Percentiles rank a stretch among this genome's conserved stretches.
These are phyloP conservation scores for Hyperoplus immaculatus DNA, from an alignment of 2,797 vertebrate genomes.

Conservation along the genomic window DNA sequence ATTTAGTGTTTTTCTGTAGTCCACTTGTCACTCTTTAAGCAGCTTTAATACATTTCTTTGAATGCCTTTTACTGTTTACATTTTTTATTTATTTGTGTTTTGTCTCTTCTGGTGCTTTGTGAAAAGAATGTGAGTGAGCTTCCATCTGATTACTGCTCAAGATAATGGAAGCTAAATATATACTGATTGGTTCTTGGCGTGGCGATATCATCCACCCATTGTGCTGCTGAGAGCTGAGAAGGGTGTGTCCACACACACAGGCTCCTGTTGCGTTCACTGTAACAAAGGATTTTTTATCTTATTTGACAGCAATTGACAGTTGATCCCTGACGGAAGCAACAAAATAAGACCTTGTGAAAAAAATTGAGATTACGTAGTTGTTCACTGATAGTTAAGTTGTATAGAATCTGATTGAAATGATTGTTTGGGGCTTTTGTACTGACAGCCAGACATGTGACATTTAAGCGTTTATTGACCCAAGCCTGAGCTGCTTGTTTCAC, in stretches of 20 bases:
- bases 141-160: constrained; percentile 52
- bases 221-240: constrained; percentile 63
- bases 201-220: constrained; percentile 62
- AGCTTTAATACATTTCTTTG: constrained; percentile 1
- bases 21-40: neutral
- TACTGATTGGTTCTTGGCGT: constrained; percentile 73
- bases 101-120: constrained; percentile 35
- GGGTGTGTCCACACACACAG: constrained; percentile 78
- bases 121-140: constrained; percentile 44
- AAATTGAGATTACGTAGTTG: neutral
- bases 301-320: constrained; percentile 15
- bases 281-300: constrained; percentile 73
- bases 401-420: constrained; percentile 26
- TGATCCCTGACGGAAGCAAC: constrained; percentile 11
- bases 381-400: constrained; percentile 10
- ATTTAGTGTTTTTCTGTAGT: neutral
- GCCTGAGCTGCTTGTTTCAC: constrained; percentile 43
- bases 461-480: constrained; percentile 58
- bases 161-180: constrained; percentile 35
- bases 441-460: constrained; percentile 59
- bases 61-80: constrained; percentile 12
- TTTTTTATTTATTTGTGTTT: constrained; percentile 14
- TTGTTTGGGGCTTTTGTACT: constrained; percentile 50
- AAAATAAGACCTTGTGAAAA: neutral
- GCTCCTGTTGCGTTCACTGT: constrained; percentile 51